Percentiles rank a stretch among this genome's conserved stretches.
Evolutionary conservation across 2,888 invertebrate species (phyloP).

Genomic region (Himalopsyche anomala): DNA sequence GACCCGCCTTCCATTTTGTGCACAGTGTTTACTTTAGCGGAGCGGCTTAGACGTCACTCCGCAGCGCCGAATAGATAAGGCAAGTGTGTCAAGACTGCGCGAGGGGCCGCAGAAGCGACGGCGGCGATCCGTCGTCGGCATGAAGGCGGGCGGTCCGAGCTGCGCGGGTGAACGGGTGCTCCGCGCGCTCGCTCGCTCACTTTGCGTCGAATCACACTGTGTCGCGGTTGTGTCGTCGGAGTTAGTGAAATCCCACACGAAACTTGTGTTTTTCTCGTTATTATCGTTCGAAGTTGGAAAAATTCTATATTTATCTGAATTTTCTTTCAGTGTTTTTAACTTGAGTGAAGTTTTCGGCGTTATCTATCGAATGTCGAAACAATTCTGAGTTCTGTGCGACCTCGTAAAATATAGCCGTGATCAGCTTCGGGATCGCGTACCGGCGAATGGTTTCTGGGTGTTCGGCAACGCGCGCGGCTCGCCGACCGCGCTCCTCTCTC

Average conservation of each 20-base stretch:
- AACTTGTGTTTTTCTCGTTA: neutral
- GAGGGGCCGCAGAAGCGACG: slow-evolving; percentile 59
- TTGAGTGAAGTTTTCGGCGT: neutral
- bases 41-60: slow-evolving; percentile 52
- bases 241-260: neutral
- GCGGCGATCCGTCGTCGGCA: slow-evolving; percentile 57
- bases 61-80: slow-evolving; percentile 64
- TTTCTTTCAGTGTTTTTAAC: neutral
- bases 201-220: slow-evolving; percentile 54
- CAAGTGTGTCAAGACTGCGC: slow-evolving; percentile 65
- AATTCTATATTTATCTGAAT: neutral
- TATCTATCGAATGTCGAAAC: neutral
- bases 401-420: slow-evolving; percentile 1
- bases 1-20: slow-evolving; percentile 26
- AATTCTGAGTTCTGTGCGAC: neutral
- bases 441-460: slow-evolving; percentile 27
- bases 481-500: slow-evolving; percentile 8
- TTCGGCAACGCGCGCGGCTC: slow-evolving; percentile 20
- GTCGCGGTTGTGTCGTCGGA: slow-evolving; percentile 55
- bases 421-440: slow-evolving; percentile 2
- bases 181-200: slow-evolving; percentile 59
- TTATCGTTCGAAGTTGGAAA: neutral
- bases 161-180: slow-evolving; percentile 68
- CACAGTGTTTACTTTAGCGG: slow-evolving; percentile 33
- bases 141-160: slow-evolving; percentile 68